Evolutionary conservation across 2,113 vertebrate species (phyloP), one percentile per base, ranked within the genome.

Genomic region (Tragelaphus buxtoni): DNA sequence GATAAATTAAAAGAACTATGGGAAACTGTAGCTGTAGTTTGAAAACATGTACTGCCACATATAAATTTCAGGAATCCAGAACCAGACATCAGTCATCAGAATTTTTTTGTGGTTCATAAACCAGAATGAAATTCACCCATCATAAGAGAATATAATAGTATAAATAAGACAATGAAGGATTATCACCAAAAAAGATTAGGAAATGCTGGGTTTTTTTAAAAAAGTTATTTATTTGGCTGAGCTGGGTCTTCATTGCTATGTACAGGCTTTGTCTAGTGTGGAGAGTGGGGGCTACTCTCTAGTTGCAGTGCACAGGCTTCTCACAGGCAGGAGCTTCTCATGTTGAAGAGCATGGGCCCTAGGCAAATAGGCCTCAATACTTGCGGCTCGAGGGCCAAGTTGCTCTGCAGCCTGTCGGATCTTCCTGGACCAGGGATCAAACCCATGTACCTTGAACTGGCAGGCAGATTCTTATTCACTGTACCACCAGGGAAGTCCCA

Each of bases 91-190:
- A 51, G n/a, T 91, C 80, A 2, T 65, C 39, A 84, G 60, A 91
- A 94, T 69, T 81, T 51, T 88, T 63, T 72, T 90, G n/a, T 90
- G 7, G 24, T 26, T 97, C 12, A 79, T 60, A 93, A 95, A 83
- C 35, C 22, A 94, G 35, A 84, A 88, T 93, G 32, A 88, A 91
- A 88, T 85, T 88, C 17, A 80, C 72, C 47, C 1, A 2, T 88
- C 32, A 93, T 56, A 95, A 76, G 14, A 72, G n/a, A 72, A 20
- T 56, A 18, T 56, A 69, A 81, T 55, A 81, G 49, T 35, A 74
- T 51, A 80, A 88, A 35, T 30, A 87, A 83, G n/a, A 80, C 30
- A 61, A 26, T 61, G 42, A 94, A 94, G 26, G 53, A 90, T 94
- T 56, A 45, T 72, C 63, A 56, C 61, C 42, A 88, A 81, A 82